Evolutionary conservation across 2,888 invertebrate species (phyloP).

Genomic region (Eupithecia insigniata): DNA sequence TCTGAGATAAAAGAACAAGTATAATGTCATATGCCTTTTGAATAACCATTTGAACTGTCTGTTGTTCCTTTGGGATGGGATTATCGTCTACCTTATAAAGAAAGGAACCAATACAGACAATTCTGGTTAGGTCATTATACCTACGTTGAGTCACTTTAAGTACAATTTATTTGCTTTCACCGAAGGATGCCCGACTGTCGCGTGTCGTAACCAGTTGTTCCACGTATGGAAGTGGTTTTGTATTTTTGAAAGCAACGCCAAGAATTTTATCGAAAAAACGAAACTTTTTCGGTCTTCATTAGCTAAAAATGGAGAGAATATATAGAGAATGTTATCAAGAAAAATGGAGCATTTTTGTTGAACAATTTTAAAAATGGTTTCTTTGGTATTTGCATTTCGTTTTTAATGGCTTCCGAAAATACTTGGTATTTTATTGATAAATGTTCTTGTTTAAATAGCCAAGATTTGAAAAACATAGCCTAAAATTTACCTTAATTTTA

Average conservation of each 20-base stretch:
- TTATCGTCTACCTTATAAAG: not conserved
- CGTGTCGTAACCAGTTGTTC: conserved; percentile 62
- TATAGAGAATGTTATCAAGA: conserved; percentile 1
- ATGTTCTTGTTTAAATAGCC: not conserved
- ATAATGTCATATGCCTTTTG: no score
- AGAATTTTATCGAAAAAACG: conserved; percentile 42
- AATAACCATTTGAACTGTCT: no score
- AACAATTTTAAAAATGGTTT: conserved; percentile 17
- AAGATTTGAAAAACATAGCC: not conserved
- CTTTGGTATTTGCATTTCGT: conserved; percentile 15
- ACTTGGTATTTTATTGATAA: not conserved
- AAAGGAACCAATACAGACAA: conserved; percentile 6
- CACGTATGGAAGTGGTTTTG: conserved; percentile 54
- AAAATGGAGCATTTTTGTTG: not conserved
- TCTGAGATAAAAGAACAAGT: not conserved
- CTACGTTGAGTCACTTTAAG: conserved; percentile 44
- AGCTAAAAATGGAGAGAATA: conserved; percentile 2
- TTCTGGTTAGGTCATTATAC: conserved; percentile 15
- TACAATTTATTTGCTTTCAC: conserved; percentile 78
- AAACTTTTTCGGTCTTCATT: conserved; percentile 41
- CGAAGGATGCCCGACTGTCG: conserved; percentile 61
- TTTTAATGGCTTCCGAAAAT: conserved; percentile 23
- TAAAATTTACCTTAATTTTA: not conserved
- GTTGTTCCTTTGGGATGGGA: no score
- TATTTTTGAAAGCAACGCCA: conserved; percentile 55